phyloP scores from a whole-genome alignment of 23 tunicate genomes.

The Halocynthia roretzi region DNA sequence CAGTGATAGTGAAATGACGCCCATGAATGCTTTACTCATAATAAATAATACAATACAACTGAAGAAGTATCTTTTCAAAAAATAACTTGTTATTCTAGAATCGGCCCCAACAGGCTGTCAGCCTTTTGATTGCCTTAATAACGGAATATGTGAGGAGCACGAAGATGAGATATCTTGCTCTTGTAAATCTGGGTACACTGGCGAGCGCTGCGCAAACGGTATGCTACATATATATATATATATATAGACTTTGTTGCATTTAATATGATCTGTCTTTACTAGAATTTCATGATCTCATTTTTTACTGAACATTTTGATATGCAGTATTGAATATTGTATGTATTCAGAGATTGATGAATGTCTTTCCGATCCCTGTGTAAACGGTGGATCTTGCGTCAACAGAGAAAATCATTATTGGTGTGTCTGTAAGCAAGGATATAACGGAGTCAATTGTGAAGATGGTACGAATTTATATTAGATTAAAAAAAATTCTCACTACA shows the following conservation, averaged over 20 bases:
- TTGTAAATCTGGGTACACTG: slow-evolving; percentile 16
- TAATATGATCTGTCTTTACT: too few species aligned
- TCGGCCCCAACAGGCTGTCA: slow-evolving; percentile 6
- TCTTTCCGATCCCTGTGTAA: slow-evolving; percentile 38
- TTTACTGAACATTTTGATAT: neutral
- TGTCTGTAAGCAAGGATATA: slow-evolving; percentile 27
- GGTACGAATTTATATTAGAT: slow-evolving; percentile 11
- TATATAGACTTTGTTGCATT: neutral
- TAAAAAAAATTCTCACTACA: neutral
- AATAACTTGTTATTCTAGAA: too few species aligned
- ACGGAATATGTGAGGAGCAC: slow-evolving; percentile 16
- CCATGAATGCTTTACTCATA: too few species aligned
- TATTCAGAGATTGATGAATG: slow-evolving; percentile 22
- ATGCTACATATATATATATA: neutral
- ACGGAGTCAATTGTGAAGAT: slow-evolving; percentile 27
- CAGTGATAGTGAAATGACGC: too few species aligned
- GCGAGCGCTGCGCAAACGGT: slow-evolving; percentile 15
- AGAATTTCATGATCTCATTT: too few species aligned
- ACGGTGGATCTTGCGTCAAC: slow-evolving; percentile 51
- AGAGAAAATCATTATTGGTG: slow-evolving; percentile 23
- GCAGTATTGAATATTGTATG: neutral
- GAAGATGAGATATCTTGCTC: slow-evolving; percentile 8
- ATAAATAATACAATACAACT: too few species aligned
- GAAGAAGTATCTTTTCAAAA: too few species aligned
- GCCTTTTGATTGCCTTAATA: slow-evolving; percentile 12